phyloP scores from a whole-genome alignment of 2,888 invertebrate species.

The Aromia moschata region DNA sequence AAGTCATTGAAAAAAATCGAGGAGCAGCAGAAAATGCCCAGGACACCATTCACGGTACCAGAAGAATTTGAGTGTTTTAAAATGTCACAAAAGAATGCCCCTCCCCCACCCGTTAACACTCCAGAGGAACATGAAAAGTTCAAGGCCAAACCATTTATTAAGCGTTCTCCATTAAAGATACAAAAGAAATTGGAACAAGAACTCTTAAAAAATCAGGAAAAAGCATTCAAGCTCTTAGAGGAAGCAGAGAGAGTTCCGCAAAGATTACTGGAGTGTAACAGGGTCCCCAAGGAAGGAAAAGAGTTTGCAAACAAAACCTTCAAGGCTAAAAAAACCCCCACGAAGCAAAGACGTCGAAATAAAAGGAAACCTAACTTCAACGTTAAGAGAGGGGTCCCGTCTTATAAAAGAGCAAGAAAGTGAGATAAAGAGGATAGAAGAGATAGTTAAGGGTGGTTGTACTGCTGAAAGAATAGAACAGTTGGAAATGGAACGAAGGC shows the following conservation, averaged over 20 bases:
- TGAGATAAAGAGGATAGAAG: constrained; percentile 66
- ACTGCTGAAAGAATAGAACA: constrained; percentile 62
- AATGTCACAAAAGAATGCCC: constrained; percentile 1
- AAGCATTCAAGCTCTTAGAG: constrained; percentile 41
- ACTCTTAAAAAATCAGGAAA: constrained; percentile 37
- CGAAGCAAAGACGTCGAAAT: constrained; percentile 50
- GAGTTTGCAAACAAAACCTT: constrained; percentile 26
- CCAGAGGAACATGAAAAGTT: constrained; percentile 10
- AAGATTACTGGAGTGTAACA: constrained; percentile 41
- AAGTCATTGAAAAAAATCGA: constrained; percentile 12
- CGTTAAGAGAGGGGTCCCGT: constrained; percentile 66
- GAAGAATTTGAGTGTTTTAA: constrained; percentile 40
- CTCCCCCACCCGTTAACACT: constrained; percentile 39
- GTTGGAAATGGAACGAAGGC: constrained; percentile 63
- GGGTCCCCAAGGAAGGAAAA: neutral
- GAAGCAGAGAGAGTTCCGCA: constrained; percentile 46
- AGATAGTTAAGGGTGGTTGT: constrained; percentile 64
- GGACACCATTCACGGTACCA: constrained; percentile 45
- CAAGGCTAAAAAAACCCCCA: constrained; percentile 20
- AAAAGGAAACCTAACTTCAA: constrained; percentile 65
- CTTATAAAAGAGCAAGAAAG: constrained; percentile 64
- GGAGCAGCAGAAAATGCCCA: constrained; percentile 31
- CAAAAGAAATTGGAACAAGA: constrained; percentile 23
- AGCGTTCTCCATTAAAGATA: constrained; percentile 43
- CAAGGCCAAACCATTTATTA: constrained; percentile 31